Percentiles rank a stretch among this genome's conserved stretches.
phyloP scores from a whole-genome alignment of 1,140 invertebrate species.

The Trachelipus rathkii region DNA sequence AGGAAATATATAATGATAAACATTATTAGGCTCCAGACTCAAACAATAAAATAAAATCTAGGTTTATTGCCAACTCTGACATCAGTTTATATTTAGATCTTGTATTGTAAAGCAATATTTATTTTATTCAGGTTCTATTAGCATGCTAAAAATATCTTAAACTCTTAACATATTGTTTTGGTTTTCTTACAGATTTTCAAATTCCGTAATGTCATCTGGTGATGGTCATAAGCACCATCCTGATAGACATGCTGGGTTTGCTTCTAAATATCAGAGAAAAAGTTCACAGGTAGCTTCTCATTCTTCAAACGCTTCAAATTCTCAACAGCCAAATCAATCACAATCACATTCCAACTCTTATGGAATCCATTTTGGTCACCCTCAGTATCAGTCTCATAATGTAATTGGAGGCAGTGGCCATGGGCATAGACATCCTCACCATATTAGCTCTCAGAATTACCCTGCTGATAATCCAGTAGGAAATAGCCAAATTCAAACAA shows the following conservation, averaged over 20 bases:
- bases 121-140: too few relatives aligned
- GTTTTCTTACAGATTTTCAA: too few relatives aligned
- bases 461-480: not conserved
- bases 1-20: too few relatives aligned
- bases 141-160: too few relatives aligned
- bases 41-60: too few relatives aligned
- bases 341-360: not conserved
- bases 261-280: not conserved
- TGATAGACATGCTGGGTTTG: not conserved
- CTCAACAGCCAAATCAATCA: not conserved
- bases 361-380: constrained; percentile 4
- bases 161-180: too few relatives aligned
- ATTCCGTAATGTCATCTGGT: not conserved
- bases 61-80: too few relatives aligned
- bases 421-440: not conserved
- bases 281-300: not conserved
- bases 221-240: not conserved
- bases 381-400: not conserved
- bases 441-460: not conserved
- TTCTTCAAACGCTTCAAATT: not conserved
- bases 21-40: too few relatives aligned
- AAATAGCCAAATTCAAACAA: not conserved
- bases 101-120: too few relatives aligned
- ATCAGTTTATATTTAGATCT: too few relatives aligned
- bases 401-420: not conserved